Conservation (phyloP, 1,140 invertebrate genomes). For the Nebria ingens region DNA sequence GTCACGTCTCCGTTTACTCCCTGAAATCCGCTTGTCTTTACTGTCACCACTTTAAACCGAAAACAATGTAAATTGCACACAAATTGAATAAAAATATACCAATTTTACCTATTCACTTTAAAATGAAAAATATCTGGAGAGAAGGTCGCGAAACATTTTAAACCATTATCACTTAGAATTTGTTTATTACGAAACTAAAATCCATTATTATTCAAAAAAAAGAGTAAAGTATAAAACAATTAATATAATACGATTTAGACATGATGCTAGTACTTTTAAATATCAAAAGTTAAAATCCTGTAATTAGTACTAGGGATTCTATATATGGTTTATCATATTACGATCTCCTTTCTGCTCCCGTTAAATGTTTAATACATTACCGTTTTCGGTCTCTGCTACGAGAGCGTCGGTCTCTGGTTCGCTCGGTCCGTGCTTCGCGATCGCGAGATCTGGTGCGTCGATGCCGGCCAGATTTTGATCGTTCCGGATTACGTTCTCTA, state of each 20-base stretch:
- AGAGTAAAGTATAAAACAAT: no score
- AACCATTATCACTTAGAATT: constrained; percentile 18
- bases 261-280: no score
- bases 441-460: constrained; percentile 33
- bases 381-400: constrained; percentile 39
- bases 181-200: constrained; percentile 12
- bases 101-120: background rate
- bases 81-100: constrained; percentile 20
- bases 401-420: constrained; percentile 28
- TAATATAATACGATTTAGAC: no score
- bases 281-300: no score
- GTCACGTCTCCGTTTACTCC: constrained; percentile 19
- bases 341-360: no score
- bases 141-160: constrained; percentile 20
- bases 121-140: background rate
- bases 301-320: no score
- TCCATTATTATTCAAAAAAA: no score
- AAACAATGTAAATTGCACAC: constrained; percentile 21
- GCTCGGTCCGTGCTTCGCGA: constrained; percentile 26
- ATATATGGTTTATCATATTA: constrained; percentile 15
- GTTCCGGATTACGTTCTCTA: constrained; percentile 39
- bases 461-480: constrained; percentile 37
- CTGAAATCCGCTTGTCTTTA: constrained; percentile 40
- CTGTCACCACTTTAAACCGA: constrained; percentile 36
- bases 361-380: constrained; percentile 21